These are phyloP conservation scores for Zalophus californianus DNA, from an alignment of 2,797 vertebrate genomes.

Conservation along the genomic window DNA sequence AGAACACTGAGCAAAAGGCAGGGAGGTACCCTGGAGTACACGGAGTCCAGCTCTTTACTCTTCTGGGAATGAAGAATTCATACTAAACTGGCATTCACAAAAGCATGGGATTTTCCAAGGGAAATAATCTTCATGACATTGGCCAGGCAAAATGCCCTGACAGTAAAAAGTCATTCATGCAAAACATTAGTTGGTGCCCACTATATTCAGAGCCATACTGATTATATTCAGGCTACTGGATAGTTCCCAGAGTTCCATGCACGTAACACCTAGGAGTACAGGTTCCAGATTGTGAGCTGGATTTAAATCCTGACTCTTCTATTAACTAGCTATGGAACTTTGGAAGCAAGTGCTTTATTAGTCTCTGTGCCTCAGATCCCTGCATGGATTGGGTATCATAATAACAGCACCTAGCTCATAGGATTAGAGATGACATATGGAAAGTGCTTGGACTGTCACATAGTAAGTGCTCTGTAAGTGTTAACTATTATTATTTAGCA, in stretches of 20 bases:
- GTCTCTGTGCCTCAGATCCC: neutral
- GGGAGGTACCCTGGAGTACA: neutral
- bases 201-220: neutral
- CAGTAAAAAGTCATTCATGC: neutral
- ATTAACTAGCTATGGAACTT: neutral
- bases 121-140: neutral
- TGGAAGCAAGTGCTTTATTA: neutral
- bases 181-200: neutral
- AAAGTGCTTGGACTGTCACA: neutral
- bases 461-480: neutral
- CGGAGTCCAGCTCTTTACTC: neutral
- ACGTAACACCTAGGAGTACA: neutral
- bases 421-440: neutral
- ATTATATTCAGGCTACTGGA: neutral
- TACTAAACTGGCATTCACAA: neutral
- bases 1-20: neutral
- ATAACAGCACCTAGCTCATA: neutral
- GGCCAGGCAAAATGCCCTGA: neutral
- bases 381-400: neutral
- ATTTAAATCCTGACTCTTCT: neutral
- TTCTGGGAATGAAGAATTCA: neutral
- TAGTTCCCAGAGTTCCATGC: neutral
- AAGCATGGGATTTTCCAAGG: constrained; percentile 5
- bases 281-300: neutral
- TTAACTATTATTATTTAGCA: neutral